Base-by-base conservation (phyloP, 2,888 invertebrate genomes). In the Cremastinae sp. region DNA sequence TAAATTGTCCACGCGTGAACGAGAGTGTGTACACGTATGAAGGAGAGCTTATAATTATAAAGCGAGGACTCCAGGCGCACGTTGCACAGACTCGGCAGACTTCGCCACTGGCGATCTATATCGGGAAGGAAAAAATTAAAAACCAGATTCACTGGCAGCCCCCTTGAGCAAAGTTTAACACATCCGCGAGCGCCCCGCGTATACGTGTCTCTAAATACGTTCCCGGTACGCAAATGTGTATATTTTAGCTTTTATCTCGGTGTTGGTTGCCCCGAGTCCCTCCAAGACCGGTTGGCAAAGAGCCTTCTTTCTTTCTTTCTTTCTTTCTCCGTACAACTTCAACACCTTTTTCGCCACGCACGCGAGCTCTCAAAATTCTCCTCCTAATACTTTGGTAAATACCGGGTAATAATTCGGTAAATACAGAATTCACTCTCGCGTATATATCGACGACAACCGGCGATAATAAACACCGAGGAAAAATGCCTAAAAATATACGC, bases 41-140 rank as follows among this genome's bases (percentile, higher is more conserved):
- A 73, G 59, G 45, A 54, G 61, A 45, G 73, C 73, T 77, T 82
- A 78, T 82, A 81, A 82, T 83, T 83, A 84, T 79, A 79, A 72
- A 77, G 74, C 65, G 73, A 74, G 68, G 66, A 65, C 65, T 47
- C 65, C 49, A 47, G 41, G 70, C 47, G 59, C 65, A 72, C 65
- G 70, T 69, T 69, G 66, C 54, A 65, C 74, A 36, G 75, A 78
- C 58, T 54, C 36, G 70, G 59, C 75, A 78, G 74, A 78, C 76
- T 78, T 75, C 70, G 76, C 76, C 78, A 75, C 78, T 77, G 74
- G 78, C 83, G 81, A 83, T 86, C 85, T 86, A 83, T 87, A 86
- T 85, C 79, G 82, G 84, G 84, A 84, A 74, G 72, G 75, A 78
- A 84, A 85, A 86, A 84, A 84, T 84, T 81, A 79, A 83, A 87